Base-by-base conservation (phyloP, 2,888 invertebrate genomes). In the Ochropleura plecta region DNA sequence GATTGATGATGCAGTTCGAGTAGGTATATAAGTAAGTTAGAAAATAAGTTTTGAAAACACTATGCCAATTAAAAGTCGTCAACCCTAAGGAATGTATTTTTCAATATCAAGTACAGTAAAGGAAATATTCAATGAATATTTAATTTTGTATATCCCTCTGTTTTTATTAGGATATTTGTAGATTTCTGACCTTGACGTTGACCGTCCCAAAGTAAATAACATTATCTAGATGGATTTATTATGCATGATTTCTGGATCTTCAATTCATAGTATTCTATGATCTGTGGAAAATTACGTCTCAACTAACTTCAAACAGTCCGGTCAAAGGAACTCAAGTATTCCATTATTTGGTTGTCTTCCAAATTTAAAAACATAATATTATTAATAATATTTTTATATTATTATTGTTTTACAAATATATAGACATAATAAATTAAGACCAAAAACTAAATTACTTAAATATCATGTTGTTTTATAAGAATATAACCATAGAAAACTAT, bases 121-220 rank as follows among this genome's bases (percentile, higher is more conserved):
- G 60, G 67, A 82, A 72, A 88, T 84, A 84, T 89, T 83, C 89
- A 86, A 88, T 89, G 89, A 86, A 89, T 89, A 89, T 81, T 74
- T 86, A 77, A 87, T 85, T n/a, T 79, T 83, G 49, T 78, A 40
- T 75, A n/a, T 44, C 42, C 44, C 57, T 65, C 64, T 63, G 67
- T 75, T 49, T 71, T 70, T 78, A 70, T 79, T 68, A 60, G 44
- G 70, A 73, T 83, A 64, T 80, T 81, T 48, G 81, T 48, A 40
- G 2, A 75, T 68, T 64, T 70, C 40, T 79, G 86, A 67, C 88
- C 86, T 87, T 86, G 88, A 79, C 67, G 2, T 59, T 66, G 51
- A 18, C 84, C 67, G 20, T 44, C 18, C 48, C 51, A 57, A 70
- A 62, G 63, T 68, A 60, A 70, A 72, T 69, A 71, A 62, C 51